A percentile compares a stretch with the other conserved stretches of the same genome.
Conservation (phyloP, 1,140 invertebrate genomes). For the Xylocopa sonorina region DNA sequence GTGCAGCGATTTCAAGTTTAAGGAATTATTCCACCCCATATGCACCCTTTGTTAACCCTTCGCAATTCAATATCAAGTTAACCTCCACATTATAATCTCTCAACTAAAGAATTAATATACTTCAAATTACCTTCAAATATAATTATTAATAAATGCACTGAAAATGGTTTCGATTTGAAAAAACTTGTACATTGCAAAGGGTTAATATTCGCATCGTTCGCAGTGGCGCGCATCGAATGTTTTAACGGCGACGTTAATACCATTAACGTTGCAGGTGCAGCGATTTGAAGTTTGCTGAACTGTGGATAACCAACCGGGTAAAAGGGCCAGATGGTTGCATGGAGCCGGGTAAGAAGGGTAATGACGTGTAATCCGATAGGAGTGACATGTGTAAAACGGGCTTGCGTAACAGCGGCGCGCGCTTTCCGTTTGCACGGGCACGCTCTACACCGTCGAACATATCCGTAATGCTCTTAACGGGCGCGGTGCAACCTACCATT, state of each 20-base stretch:
- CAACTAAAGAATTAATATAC: too few species aligned
- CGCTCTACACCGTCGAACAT: neutral
- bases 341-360: conserved; percentile 47
- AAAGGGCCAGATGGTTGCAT: neutral
- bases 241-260: conserved; percentile 38
- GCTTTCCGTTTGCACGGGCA: neutral
- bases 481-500: neutral
- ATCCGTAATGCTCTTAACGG: conserved; percentile 35
- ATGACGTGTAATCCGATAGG: conserved; percentile 67
- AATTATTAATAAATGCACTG: too few species aligned
- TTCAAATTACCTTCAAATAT: too few species aligned
- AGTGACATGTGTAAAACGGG: conserved; percentile 63
- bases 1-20: conserved; percentile 63
- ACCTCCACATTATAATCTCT: too few species aligned
- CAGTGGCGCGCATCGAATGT: neutral
- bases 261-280: conserved; percentile 59
- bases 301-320: conserved; percentile 54
- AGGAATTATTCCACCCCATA: too few species aligned
- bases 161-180: too few species aligned
- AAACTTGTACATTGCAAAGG: too few species aligned
- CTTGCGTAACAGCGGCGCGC: conserved; percentile 25
- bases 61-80: too few species aligned
- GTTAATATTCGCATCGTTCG: conserved; percentile 21
- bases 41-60: too few species aligned
- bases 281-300: conserved; percentile 66